A percentile compares a stretch with the other conserved stretches of the same genome.
These are phyloP conservation scores for Luperina testacea DNA, from an alignment of 2,888 invertebrate genomes.

Conservation along the genomic window DNA sequence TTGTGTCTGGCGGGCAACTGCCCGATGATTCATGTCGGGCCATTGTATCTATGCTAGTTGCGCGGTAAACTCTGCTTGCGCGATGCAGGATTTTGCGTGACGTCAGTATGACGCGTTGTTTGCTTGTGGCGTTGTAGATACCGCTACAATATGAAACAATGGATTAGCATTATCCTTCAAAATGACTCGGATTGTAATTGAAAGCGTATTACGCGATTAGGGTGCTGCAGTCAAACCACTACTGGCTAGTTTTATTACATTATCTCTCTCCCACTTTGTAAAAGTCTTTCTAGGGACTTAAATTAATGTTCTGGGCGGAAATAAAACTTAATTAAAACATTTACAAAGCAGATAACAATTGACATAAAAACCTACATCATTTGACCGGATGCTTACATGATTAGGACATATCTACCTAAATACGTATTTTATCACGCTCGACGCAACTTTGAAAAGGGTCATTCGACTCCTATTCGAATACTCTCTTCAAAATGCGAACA, in stretches of 20 bases:
- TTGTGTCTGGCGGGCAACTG: too few species aligned
- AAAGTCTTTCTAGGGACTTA: background rate
- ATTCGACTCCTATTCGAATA: constrained; percentile 62
- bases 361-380: constrained; percentile 40
- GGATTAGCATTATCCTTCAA: too few species aligned
- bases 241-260: constrained; percentile 2
- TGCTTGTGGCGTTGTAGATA: too few species aligned
- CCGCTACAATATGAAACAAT: too few species aligned
- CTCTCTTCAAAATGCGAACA: constrained; percentile 72
- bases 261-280: background rate
- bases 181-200: too few species aligned
- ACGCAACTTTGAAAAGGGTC: constrained; percentile 76
- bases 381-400: constrained; percentile 46
- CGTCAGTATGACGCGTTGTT: too few species aligned
- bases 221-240: background rate
- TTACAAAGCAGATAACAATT: constrained; percentile 17
- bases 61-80: too few species aligned
- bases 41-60: too few species aligned
- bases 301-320: background rate
- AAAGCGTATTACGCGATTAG: too few species aligned
- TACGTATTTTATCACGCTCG: constrained; percentile 55
- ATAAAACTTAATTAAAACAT: constrained; percentile 26
- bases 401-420: constrained; percentile 51
- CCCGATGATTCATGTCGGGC: too few species aligned
- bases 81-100: too few species aligned